A percentile compares a stretch with the other conserved stretches of the same genome.
Conservation (phyloP, 2,113 vertebrate species). For the Scopus umbretta region DNA sequence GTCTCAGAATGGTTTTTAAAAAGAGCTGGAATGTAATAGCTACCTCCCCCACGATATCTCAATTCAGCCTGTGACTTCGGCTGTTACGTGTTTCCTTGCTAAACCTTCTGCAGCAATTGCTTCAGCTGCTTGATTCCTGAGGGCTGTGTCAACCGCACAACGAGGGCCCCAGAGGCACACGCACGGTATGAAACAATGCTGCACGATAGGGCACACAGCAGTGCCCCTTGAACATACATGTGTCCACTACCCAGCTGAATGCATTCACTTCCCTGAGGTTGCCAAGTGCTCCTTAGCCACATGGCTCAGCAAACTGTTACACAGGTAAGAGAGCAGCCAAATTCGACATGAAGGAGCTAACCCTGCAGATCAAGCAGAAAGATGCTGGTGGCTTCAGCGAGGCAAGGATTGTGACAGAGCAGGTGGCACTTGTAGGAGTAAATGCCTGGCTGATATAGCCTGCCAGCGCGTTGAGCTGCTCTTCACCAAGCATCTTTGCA, state of each 20-base stretch:
- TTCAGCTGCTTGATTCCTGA: background rate
- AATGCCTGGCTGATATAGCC: background rate
- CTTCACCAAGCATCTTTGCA: fast-evolving
- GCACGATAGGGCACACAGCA: fast-evolving
- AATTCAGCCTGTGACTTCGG: background rate
- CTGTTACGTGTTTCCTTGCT: fast-evolving
- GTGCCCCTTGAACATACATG: fast-evolving
- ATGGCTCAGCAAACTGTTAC: fast-evolving
- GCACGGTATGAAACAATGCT: fast-evolving
- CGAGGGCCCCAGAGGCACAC: fast-evolving
- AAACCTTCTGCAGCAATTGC: background rate
- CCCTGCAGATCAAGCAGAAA: background rate
- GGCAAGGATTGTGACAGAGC: background rate
- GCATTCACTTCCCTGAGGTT: fast-evolving
- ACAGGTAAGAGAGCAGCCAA: background rate
- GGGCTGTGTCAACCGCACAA: background rate
- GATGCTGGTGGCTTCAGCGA: background rate
- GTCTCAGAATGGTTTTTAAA: background rate
- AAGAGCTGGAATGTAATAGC: background rate
- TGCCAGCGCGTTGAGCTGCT: fast-evolving
- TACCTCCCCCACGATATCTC: background rate
- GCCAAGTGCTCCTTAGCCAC: background rate
- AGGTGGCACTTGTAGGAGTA: background rate
- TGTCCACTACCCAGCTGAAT: fast-evolving
- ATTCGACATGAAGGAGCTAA: background rate